Evolutionary conservation across 2,888 invertebrate species (phyloP).

Genomic region (Teleiodes luculella): DNA sequence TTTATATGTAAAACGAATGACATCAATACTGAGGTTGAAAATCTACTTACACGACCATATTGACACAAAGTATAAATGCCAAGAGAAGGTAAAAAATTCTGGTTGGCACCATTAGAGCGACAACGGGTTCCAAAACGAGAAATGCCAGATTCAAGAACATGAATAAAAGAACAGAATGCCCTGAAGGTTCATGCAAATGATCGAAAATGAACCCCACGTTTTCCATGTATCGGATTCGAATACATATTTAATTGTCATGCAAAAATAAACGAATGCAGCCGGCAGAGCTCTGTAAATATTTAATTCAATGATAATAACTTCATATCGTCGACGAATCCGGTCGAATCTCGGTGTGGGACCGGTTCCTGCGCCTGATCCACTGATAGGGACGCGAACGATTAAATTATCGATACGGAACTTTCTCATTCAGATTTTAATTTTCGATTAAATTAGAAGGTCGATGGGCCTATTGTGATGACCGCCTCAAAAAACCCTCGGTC

Average conservation of each 20-base stretch:
- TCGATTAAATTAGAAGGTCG: constrained; percentile 32
- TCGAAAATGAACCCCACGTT: constrained; percentile 47
- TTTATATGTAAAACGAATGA: not conserved
- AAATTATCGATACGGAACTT: constrained; percentile 46
- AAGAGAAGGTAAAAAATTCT: constrained; percentile 47
- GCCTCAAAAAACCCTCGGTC: constrained; percentile 5
- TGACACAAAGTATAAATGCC: constrained; percentile 39
- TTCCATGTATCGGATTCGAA: constrained; percentile 40
- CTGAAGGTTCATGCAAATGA: constrained; percentile 56
- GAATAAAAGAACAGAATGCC: constrained; percentile 60
- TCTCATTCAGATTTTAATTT: constrained; percentile 43
- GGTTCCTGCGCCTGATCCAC: constrained; percentile 42
- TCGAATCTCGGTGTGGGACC: constrained; percentile 38
- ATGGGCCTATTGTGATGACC: constrained; percentile 16
- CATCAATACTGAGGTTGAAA: not conserved
- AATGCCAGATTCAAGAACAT: constrained; percentile 60
- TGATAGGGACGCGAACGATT: constrained; percentile 43
- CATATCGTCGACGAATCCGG: constrained; percentile 42
- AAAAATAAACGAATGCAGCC: constrained; percentile 59
- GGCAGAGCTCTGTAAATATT: constrained; percentile 58
- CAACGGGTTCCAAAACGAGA: constrained; percentile 60
- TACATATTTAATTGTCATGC: constrained; percentile 66
- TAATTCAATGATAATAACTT: constrained; percentile 67
- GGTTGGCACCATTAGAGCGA: constrained; percentile 54
- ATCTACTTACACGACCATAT: constrained; percentile 22